phyloP scores from a whole-genome alignment of 2,888 invertebrate species.

The Slavum lentiscoides region DNA sequence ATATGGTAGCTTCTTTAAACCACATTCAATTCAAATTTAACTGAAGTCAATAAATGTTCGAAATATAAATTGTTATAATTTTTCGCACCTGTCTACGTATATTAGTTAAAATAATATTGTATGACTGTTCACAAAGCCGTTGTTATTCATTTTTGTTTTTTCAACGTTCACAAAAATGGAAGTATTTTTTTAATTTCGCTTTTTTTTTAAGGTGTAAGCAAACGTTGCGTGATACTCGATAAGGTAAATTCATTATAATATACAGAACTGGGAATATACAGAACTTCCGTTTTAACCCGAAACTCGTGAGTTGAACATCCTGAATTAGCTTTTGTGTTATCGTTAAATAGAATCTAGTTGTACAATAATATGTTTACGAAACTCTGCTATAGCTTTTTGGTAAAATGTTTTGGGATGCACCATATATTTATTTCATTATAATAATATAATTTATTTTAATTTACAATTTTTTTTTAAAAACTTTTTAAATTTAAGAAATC shows the following conservation, averaged over 20 bases:
- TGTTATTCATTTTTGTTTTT: no score
- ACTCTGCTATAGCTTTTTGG: background rate
- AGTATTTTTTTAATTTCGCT: no score
- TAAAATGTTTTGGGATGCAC: background rate
- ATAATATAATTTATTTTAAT: background rate
- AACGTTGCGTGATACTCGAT: background rate
- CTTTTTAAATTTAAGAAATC: background rate
- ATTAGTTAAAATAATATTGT: no score
- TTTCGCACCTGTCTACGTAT: no score
- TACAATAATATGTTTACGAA: background rate
- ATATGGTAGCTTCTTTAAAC: no score
- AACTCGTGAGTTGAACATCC: background rate
- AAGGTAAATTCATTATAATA: background rate
- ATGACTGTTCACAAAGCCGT: no score
- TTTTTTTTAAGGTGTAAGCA: background rate
- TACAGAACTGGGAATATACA: background rate
- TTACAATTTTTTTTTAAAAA: background rate
- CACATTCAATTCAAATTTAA: no score
- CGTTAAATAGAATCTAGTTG: background rate
- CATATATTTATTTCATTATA: background rate
- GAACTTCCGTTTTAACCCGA: background rate
- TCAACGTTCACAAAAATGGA: no score
- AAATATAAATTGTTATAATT: no score
- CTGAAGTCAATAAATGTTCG: no score
- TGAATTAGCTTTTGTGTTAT: background rate